Percentiles rank a stretch among this genome's conserved stretches.
Evolutionary conservation across 92 coral and sea anemone genomes (phyloP).

Genomic region (Pocillopora grandis): DNA sequence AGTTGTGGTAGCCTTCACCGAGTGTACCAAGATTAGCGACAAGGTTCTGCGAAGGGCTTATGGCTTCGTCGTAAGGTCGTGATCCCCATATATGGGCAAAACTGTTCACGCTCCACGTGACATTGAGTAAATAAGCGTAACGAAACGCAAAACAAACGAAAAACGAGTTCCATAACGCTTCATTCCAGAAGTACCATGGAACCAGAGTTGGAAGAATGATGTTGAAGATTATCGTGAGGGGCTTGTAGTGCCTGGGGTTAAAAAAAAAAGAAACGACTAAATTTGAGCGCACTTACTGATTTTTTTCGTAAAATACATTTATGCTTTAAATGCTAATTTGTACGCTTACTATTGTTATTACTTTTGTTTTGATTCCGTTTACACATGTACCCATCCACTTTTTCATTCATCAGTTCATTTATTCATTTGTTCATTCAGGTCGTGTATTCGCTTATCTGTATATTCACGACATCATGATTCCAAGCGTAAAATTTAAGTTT

Average conservation of each 20-base stretch:
- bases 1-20: slow-evolving; percentile 82
- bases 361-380: too few species aligned
- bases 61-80: slow-evolving; percentile 67
- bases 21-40: slow-evolving; percentile 20
- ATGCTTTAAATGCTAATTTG: too few species aligned
- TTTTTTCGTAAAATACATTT: too few species aligned
- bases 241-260: slow-evolving; percentile 56
- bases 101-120: slow-evolving; percentile 76
- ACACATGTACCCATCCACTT: too few species aligned
- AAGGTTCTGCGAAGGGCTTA: slow-evolving; percentile 60
- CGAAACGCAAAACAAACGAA: slow-evolving; percentile 74
- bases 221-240: slow-evolving; percentile 35
- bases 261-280: not conserved
- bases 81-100: slow-evolving; percentile 74
- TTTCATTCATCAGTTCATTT: too few species aligned
- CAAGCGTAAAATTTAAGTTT: too few species aligned
- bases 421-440: too few species aligned
- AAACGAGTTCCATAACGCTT: slow-evolving; percentile 59
- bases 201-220: slow-evolving; percentile 59
- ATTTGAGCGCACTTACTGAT: not conserved
- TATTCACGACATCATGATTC: too few species aligned
- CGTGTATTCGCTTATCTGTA: too few species aligned
- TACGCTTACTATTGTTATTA: too few species aligned
- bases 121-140: slow-evolving; percentile 58
- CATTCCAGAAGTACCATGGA: slow-evolving; percentile 73